A percentile compares a stretch with the other conserved stretches of the same genome.
Evolutionary conservation across 92 coral and sea anemone species (phyloP).

Genomic region (Epizoanthus illoricatus): DNA sequence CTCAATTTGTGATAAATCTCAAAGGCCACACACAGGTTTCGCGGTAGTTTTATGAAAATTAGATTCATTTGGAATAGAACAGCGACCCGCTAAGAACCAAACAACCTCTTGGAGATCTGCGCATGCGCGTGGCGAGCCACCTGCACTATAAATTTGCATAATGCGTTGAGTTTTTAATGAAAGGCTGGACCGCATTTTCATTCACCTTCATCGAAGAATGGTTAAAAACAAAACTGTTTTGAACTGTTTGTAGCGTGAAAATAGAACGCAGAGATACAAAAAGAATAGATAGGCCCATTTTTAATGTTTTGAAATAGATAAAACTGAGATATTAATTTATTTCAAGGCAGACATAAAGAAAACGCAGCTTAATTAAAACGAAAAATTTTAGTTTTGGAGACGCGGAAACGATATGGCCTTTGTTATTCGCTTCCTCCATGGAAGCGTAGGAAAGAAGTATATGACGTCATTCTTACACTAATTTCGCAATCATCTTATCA

Average conservation of each 20-base stretch:
- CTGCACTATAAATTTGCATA: constrained; percentile 1
- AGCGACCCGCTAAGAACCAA: constrained; percentile 11
- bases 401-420: neutral
- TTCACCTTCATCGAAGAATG: neutral
- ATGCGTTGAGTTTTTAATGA: neutral
- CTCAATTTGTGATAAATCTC: constrained; percentile 19
- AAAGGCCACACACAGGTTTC: constrained; percentile 26
- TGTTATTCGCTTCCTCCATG: constrained; percentile 15
- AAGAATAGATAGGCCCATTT: no score
- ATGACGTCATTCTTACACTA: neutral
- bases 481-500: neutral
- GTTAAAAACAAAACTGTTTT: neutral
- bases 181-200: neutral
- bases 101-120: neutral
- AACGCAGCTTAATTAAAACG: neutral
- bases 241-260: no score
- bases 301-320: no score
- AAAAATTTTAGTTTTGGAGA: neutral
- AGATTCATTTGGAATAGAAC: constrained; percentile 8
- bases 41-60: constrained; percentile 30
- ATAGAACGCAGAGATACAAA: no score
- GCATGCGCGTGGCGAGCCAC: constrained; percentile 19
- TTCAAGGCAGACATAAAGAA: neutral
- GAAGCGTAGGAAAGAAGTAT: neutral
- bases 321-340: neutral